phyloP scores from a whole-genome alignment of 2,113 vertebrate species.

The Gallinago paraguaiae region DNA sequence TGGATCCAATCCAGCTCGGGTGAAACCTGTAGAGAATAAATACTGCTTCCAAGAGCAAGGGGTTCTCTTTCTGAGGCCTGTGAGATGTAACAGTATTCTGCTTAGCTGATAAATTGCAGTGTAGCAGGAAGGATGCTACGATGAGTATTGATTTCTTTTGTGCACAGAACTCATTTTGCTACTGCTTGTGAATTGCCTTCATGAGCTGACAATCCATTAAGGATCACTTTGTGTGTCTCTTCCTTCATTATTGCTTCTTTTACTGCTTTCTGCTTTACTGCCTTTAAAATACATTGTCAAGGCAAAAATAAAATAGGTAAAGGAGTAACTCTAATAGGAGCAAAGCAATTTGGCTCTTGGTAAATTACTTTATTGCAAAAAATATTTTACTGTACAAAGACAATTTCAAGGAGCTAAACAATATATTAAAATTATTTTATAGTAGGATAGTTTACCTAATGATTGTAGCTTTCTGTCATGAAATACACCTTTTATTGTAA shows the following conservation, averaged over 20 bases:
- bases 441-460: not conserved
- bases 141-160: slow-evolving; percentile 76
- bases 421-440: slow-evolving; percentile 11
- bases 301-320: slow-evolving; percentile 66
- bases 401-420: slow-evolving; percentile 2
- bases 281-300: slow-evolving; percentile 65
- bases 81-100: slow-evolving; percentile 59
- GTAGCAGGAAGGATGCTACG: slow-evolving; percentile 64
- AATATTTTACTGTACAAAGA: slow-evolving; percentile 32
- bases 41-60: slow-evolving; percentile 12
- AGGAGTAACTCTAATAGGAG: slow-evolving; percentile 31
- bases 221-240: slow-evolving; percentile 69
- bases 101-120: slow-evolving; percentile 67
- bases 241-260: slow-evolving; percentile 72
- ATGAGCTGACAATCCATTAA: slow-evolving; percentile 72
- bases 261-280: slow-evolving; percentile 72
- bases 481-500: slow-evolving; percentile 10
- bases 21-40: not conserved
- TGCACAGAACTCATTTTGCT: slow-evolving; percentile 71
- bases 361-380: slow-evolving; percentile 53
- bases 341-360: slow-evolving; percentile 31
- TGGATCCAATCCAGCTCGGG: not conserved
- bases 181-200: slow-evolving; percentile 59
- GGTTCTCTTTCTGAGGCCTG: slow-evolving; percentile 20
- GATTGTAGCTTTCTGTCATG: not conserved